Conservation (phyloP, 2,113 vertebrate genomes). For the Miniopterus natalensis region DNA sequence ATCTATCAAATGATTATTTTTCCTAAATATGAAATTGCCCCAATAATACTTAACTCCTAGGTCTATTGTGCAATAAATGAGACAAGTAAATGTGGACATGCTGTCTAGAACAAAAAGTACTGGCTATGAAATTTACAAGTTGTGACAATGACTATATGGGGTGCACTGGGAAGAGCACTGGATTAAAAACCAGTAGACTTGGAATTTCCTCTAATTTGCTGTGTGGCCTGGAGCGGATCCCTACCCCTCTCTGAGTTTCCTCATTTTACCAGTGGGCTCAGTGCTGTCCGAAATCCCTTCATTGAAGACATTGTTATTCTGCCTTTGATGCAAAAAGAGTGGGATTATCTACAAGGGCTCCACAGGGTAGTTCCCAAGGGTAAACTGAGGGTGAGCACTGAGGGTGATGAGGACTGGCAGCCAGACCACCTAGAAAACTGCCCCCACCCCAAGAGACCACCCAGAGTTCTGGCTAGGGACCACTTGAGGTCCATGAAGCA, state of each 20-base stretch:
- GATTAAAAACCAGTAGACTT: background rate
- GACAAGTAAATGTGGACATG: constrained; percentile 1
- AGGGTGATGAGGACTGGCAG: constrained; percentile 17
- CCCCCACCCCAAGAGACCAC: background rate
- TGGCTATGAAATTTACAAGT: background rate
- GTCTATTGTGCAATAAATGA: background rate
- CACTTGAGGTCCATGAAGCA: background rate
- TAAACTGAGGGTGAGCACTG: background rate
- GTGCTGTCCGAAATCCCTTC: background rate
- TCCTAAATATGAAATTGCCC: constrained; percentile 22
- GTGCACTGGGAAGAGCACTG: background rate
- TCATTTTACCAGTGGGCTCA: background rate
- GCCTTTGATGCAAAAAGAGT: constrained; percentile 12
- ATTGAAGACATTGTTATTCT: background rate
- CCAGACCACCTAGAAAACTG: constrained; percentile 48
- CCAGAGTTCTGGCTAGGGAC: constrained; percentile 11
- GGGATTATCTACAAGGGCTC: background rate
- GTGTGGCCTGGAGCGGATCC: background rate
- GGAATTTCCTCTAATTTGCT: constrained; percentile 34
- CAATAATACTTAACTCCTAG: background rate
- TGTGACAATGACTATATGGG: background rate
- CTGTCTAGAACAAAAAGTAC: constrained; percentile 20
- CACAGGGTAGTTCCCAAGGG: background rate
- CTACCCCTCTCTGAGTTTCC: constrained; percentile 45
- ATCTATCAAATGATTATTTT: background rate